Evolutionary conservation across 2,888 invertebrate species (phyloP).

Genomic region (Cheilosia urbana): DNA sequence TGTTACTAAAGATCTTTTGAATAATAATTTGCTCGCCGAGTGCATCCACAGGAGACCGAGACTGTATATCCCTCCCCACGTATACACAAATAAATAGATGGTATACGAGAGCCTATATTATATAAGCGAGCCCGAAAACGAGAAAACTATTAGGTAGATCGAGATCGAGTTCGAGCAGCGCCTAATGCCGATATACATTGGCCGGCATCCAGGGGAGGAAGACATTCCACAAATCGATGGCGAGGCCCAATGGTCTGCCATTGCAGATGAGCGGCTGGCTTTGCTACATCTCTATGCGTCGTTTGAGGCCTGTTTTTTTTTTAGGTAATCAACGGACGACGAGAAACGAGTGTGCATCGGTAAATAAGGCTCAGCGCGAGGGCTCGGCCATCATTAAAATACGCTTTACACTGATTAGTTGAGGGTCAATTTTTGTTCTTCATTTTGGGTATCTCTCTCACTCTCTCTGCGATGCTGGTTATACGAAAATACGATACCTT

Average conservation of each 20-base stretch:
- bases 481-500: not conserved
- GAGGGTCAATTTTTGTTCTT: conserved; percentile 59
- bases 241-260: conserved; percentile 59
- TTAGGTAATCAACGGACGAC: conserved; percentile 63
- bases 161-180: conserved; percentile 2
- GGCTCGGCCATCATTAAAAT: conserved; percentile 76
- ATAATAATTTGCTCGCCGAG: conserved; percentile 70
- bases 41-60: conserved; percentile 29
- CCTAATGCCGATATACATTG: conserved; percentile 49
- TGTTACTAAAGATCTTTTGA: conserved; percentile 74
- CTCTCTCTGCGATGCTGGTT: not conserved
- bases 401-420: conserved; percentile 75
- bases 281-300: conserved; percentile 19
- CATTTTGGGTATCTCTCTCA: conserved; percentile 49
- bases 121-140: conserved; percentile 18
- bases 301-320: conserved; percentile 52
- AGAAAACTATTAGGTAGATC: conserved; percentile 44
- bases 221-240: conserved; percentile 54
- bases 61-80: conserved; percentile 27
- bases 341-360: conserved; percentile 43
- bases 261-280: conserved; percentile 25
- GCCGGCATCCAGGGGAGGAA: conserved; percentile 12
- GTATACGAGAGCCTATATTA: not conserved
- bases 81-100: not conserved
- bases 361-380: conserved; percentile 73